These are phyloP conservation scores for Ephestia elutella DNA, from an alignment of 1,140 invertebrate genomes.

Conservation along the genomic window DNA sequence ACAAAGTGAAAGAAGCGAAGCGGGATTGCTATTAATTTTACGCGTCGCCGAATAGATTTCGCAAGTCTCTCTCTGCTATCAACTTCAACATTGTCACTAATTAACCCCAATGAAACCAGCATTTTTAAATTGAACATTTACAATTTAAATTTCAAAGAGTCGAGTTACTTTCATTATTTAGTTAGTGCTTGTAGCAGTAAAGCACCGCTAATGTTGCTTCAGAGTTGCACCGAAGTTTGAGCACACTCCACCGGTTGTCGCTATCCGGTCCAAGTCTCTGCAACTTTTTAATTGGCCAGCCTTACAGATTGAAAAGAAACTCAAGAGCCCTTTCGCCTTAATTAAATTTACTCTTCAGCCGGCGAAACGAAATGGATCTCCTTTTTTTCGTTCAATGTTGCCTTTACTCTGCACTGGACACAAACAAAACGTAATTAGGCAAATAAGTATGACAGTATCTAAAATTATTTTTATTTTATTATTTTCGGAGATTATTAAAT, in stretches of 20 bases:
- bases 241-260: conserved; percentile 44
- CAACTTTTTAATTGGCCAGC: conserved; percentile 61
- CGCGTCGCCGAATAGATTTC: conserved; percentile 1
- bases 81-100: conserved; percentile 7
- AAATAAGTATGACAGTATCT: conserved; percentile 23
- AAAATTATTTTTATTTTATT: neutral
- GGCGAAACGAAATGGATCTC: conserved; percentile 32
- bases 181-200: conserved; percentile 23
- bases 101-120: conserved; percentile 9
- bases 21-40: conserved; percentile 8
- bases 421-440: conserved; percentile 32
- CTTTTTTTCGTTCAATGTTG: conserved; percentile 26
- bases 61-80: neutral
- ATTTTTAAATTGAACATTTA: conserved; percentile 21
- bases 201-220: conserved; percentile 28
- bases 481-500: too few species aligned
- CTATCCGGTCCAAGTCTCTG: conserved; percentile 39
- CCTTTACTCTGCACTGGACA: conserved; percentile 19
- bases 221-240: conserved; percentile 27
- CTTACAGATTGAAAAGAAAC: conserved; percentile 49
- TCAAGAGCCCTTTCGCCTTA: conserved; percentile 47
- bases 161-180: conserved; percentile 20
- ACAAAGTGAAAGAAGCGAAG: neutral
- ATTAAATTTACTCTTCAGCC: conserved; percentile 54
- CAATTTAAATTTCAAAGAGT: conserved; percentile 12